Base-by-base conservation (phyloP, 2,797 vertebrate species). In the Oryzias dopingdopingensis region DNA sequence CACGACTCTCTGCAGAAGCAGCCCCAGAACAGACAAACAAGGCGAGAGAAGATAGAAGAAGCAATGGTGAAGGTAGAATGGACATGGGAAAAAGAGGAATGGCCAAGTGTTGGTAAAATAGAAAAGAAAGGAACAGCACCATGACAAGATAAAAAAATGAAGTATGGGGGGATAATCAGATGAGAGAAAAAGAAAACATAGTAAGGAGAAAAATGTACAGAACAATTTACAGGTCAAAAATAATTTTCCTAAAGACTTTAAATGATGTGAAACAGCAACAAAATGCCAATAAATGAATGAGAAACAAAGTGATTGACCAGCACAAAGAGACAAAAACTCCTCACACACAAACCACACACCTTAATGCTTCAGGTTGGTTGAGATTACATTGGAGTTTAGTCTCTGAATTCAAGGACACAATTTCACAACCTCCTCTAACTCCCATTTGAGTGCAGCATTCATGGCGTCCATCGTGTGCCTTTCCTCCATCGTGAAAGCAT, bases 1-100 rank as follows among this genome's bases (percentile, higher is more conserved):
- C 97, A 43, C 95, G 92, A 41, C 92, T 96, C 91, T 99, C 97
- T 97, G 85, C 37, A 16, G 67, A 52, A 26, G 67, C 49, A 17
- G 45, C 51, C 50, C 41, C 56, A 49, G 18, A 52, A 59, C 54
- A 61, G 15, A 44, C 50, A 65, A 52, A 66, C 0, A 6, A 65
- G 26, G 67, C 16, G 45, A 41, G 43, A 59, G 54, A 58, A 59
- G 41, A 68, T 5, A 24, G 32, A 37, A 55, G 63, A 52, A 44
- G 59, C 4, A 10, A 44, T 48, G 51, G 40, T 4, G 23, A 49
- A 16, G 45, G 23, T 23, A 32, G 16, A 18, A 49, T 43, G 41
- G 37, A 37, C 18, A 24, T 61, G 41, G 46, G 45, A 3, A 16
- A 41, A 55, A 62, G 6, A 49, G 47, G 23, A 46, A 14, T 46